Base-by-base conservation (phyloP, 2,113 vertebrate species). In the Astur gentilis region DNA sequence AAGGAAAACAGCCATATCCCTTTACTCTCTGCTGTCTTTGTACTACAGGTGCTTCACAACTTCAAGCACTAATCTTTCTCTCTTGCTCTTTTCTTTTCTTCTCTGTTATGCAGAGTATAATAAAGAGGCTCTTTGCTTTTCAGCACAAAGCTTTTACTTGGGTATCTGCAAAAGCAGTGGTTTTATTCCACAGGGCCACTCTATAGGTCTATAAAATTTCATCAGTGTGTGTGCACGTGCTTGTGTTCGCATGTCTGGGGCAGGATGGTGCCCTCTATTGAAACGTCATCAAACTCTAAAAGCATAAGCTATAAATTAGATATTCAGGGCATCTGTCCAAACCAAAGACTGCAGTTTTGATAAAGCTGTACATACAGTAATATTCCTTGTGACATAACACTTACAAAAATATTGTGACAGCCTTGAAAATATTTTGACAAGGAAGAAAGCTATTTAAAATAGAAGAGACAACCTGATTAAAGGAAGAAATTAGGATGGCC, bases 361-460 rank as follows among this genome's bases (percentile, higher is more conserved):
- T 93, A 72, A 64, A 64, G 31, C 18, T 69, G 38, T 72, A 38
- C 9, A 52, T 50, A 60, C n/a, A 82, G 61, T 32, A 73, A 75
- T 64, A 81, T 64, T 87, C n/a, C 14, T 55, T 71, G 65, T 79
- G 73, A 64, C 38, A 83, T 83, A 87, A 67, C 57, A 85, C 42
- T 86, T 83, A 57, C 1, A 78, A 91, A 93, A 97, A 95, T 95
- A 85, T 94, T 95, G 42, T 96, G 90, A 96, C 70, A 93, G 66
- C 8, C 9, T 52, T 88, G 61, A 87, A 92, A 95, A 94, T 3
- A 64, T 85, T 93, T 82, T 94, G 82, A 92, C 78, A 96, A 85
- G n/a, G 2, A 90, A 79, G n/a, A 55, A 76, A 61, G 12, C 12
- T 36, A 50, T 55, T 89, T 82, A 64, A 76, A 92, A 60, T 40